Evolutionary conservation across 2,113 vertebrate genomes (phyloP).

Genomic region (Pseudolaguvia tuberculata): DNA sequence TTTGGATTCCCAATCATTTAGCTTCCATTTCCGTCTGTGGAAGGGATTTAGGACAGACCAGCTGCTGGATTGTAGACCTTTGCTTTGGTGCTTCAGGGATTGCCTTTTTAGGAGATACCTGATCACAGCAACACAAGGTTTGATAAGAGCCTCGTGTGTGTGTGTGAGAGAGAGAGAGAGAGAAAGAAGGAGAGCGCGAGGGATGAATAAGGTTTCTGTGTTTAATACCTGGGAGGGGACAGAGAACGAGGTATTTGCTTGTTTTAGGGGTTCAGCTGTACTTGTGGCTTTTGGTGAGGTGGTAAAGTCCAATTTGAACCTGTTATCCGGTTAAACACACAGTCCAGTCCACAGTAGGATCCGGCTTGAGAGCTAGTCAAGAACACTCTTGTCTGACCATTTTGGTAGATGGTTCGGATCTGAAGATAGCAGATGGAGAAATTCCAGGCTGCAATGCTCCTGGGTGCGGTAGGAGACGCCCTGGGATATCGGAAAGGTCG

Average conservation of each 20-base stretch:
- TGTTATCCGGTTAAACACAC: not conserved
- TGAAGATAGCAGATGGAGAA: constrained; percentile 75
- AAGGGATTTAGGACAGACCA: constrained; percentile 55
- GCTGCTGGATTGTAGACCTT: constrained; percentile 64
- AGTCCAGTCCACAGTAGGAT: not conserved
- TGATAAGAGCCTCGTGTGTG: constrained; percentile 54
- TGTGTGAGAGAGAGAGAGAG: constrained; percentile 17
- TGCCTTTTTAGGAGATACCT: constrained; percentile 79
- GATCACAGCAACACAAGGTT: constrained; percentile 56
- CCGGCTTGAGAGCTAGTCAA: not conserved
- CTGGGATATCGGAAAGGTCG: constrained; percentile 80
- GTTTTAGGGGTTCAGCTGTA: constrained; percentile 4
- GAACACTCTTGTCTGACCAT: not conserved
- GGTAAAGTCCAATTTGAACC: not conserved
- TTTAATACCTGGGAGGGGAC: constrained; percentile 16
- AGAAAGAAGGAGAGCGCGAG: constrained; percentile 12
- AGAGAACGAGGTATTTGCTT: constrained; percentile 13
- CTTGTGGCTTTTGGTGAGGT: not conserved
- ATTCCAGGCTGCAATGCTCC: constrained; percentile 85
- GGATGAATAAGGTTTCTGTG: constrained; percentile 2
- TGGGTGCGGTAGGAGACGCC: constrained; percentile 82
- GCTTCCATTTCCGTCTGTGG: constrained; percentile 50
- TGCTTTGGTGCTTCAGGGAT: constrained; percentile 65
- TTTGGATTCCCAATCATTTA: constrained; percentile 34
- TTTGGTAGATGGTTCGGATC: not conserved